Evolutionary conservation across 2,113 vertebrate genomes (phyloP).

Genomic region (Columba janthina): DNA sequence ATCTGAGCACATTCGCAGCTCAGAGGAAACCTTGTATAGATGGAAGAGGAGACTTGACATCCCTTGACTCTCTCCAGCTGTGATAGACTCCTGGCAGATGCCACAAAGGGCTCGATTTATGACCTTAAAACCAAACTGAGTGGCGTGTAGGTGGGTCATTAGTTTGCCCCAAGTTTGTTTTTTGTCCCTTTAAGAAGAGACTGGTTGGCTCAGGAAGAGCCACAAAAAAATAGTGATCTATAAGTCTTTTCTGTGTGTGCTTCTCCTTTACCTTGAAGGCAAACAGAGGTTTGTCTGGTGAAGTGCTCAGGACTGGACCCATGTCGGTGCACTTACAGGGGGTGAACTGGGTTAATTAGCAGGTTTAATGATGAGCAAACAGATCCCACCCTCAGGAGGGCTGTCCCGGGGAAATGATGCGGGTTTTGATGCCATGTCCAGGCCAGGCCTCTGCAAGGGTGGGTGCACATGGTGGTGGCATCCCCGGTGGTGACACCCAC

Average conservation of each 20-base stretch:
- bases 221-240: not conserved
- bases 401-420: slow-evolving; percentile 1
- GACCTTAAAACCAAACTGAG: not conserved
- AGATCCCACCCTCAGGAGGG: not conserved
- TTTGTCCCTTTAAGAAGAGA: not conserved
- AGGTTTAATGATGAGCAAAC: slow-evolving; percentile 21
- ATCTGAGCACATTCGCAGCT: not conserved
- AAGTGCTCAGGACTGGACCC: not conserved
- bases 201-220: not conserved
- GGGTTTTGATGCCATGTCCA: not conserved
- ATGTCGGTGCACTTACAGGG: not conserved
- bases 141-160: not conserved
- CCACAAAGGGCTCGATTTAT: not conserved
- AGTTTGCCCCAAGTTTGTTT: not conserved
- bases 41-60: not conserved
- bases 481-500: not conserved
- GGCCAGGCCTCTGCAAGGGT: fast-evolving
- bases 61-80: not conserved
- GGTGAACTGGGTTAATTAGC: not conserved
- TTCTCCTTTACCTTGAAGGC: not conserved
- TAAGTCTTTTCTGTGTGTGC: not conserved
- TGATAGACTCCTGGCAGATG: not conserved
- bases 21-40: not conserved
- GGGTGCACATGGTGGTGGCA: not conserved
- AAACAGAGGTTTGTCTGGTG: not conserved